Percentiles rank a stretch among this genome's conserved stretches.
These are phyloP conservation scores for Triplophysa dalaica DNA, from an alignment of 2,113 vertebrate genomes.

Conservation along the genomic window DNA sequence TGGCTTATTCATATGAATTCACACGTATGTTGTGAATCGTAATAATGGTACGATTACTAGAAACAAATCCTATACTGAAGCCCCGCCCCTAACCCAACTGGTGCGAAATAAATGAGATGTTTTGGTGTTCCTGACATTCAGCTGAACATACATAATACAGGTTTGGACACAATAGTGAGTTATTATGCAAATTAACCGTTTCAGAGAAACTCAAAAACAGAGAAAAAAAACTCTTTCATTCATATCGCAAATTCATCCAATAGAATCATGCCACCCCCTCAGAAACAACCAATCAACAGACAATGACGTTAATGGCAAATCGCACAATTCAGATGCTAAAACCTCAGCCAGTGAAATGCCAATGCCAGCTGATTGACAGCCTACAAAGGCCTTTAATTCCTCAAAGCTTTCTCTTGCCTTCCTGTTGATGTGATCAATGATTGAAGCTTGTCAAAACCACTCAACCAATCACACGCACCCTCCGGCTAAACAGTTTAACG, in stretches of 20 bases:
- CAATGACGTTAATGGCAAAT: conserved; percentile 4
- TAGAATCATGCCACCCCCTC: background rate
- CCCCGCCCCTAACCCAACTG: too few species aligned
- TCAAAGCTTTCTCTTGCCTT: background rate
- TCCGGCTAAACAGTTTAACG: conserved; percentile 8
- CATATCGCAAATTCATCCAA: background rate
- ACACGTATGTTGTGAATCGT: too few species aligned
- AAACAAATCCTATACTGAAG: too few species aligned
- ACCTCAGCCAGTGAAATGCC: background rate
- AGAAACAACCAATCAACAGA: background rate
- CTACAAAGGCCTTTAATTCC: background rate
- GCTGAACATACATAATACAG: too few species aligned
- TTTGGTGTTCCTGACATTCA: too few species aligned
- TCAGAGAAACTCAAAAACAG: too few species aligned
- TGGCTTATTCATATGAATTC: too few species aligned
- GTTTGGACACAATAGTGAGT: too few species aligned
- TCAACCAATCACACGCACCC: background rate
- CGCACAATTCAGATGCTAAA: background rate
- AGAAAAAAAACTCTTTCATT: background rate
- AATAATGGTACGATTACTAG: too few species aligned
- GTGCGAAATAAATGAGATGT: too few species aligned
- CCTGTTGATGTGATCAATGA: background rate
- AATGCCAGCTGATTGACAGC: background rate
- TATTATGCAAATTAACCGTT: too few species aligned
- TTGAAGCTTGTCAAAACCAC: background rate